These are phyloP conservation scores for Drosophila tropicalis DNA, from an alignment of 1,140 invertebrate species.

Conservation along the genomic window DNA sequence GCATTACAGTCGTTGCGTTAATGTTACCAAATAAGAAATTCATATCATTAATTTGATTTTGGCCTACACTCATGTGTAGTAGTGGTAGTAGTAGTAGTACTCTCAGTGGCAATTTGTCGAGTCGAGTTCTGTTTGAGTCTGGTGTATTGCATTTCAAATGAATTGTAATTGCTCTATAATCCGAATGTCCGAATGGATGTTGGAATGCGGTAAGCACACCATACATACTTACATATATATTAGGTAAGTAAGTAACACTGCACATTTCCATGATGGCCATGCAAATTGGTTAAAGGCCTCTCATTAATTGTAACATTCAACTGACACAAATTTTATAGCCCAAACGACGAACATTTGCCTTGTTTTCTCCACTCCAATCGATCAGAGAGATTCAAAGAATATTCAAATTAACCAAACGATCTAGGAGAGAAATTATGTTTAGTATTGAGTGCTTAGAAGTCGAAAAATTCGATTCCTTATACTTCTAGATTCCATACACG, in stretches of 20 bases:
- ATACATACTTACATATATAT: background rate
- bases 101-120: conserved; percentile 46
- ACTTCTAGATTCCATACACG: too few relatives aligned
- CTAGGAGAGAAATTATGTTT: too few relatives aligned
- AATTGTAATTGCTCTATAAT: conserved; percentile 64
- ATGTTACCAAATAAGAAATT: conserved; percentile 70
- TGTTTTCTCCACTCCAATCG: background rate
- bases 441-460: too few relatives aligned
- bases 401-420: too few relatives aligned
- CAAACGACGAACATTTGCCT: background rate
- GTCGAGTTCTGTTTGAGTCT: conserved; percentile 17
- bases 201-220: conserved; percentile 33
- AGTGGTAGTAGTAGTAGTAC: background rate
- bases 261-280: conserved; percentile 34
- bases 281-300: conserved; percentile 34
- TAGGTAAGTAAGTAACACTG: background rate
- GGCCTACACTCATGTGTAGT: conserved; percentile 1
- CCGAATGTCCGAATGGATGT: conserved; percentile 32
- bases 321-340: background rate
- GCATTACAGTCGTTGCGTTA: conserved; percentile 42
- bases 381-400: too few relatives aligned
- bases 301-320: background rate
- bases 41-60: conserved; percentile 77
- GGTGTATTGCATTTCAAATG: conserved; percentile 54
- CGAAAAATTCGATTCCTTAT: too few relatives aligned